Conservation (phyloP, 2,797 vertebrate species). For the Netta rufina region DNA sequence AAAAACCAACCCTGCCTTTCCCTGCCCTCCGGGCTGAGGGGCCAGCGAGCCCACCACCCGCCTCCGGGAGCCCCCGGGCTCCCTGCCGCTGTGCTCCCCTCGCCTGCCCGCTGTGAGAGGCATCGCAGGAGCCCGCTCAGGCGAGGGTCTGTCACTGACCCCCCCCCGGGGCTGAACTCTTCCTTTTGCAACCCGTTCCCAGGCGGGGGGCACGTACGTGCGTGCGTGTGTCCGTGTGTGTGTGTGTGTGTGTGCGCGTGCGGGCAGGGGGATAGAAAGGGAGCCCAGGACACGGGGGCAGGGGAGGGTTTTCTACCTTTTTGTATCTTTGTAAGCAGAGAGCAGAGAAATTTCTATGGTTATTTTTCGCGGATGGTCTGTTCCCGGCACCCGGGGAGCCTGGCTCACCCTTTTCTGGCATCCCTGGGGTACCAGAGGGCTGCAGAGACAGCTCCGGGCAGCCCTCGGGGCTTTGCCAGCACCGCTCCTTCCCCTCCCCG, state of each 20-base stretch:
- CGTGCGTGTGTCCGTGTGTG: background rate
- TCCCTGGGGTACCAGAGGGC: background rate
- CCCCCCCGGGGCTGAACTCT: background rate
- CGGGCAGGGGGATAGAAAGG: background rate
- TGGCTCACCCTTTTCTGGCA: slow-evolving; percentile 33
- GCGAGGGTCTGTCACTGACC: background rate
- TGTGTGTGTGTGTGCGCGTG: background rate
- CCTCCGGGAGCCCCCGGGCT: slow-evolving; percentile 12
- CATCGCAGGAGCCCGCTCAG: background rate
- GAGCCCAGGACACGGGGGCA: background rate
- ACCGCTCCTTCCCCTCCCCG: background rate
- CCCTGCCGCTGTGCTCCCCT: background rate
- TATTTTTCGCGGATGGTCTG: slow-evolving; percentile 88
- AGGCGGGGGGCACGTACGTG: background rate
- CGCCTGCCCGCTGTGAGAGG: background rate
- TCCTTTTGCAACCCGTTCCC: slow-evolving; percentile 41
- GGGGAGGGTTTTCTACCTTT: slow-evolving; percentile 93
- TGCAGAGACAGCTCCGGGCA: background rate
- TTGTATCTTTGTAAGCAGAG: slow-evolving; percentile 99
- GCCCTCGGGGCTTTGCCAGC: background rate
- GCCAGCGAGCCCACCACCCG: background rate
- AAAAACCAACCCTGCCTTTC: background rate
- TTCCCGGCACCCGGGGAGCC: slow-evolving; percentile 65
- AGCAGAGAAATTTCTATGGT: slow-evolving; percentile 91
- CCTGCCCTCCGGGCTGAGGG: background rate